Evolutionary conservation across 1,140 invertebrate species (phyloP), one percentile per base, ranked within the genome.

Genomic region (Diuraphis noxia): DNA sequence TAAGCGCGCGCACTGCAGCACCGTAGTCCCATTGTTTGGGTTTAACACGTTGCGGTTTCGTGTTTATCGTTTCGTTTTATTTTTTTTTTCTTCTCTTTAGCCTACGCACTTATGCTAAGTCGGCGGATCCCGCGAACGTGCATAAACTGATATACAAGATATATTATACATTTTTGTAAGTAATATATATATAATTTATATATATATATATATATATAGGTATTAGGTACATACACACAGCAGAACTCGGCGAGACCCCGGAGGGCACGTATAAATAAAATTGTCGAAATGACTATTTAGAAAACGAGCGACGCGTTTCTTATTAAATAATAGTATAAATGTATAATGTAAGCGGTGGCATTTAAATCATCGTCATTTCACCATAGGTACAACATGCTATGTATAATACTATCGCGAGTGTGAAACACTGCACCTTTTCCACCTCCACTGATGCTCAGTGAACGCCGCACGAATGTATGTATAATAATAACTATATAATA

Each of bases 41-140:
- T 79, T 90, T 88, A 88, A 77, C 56, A 79, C 56, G 34, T 77
- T 43, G 89, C 72, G 77, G 88, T 90, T 36, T 79, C 21, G 40
- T 46, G 46, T 89, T 89, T 89, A 89, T 43, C 30, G 36, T 52
- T 19, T 77, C 40, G 87, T 88, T 88, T 88, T 41, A 19, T 77
- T 46, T 41, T 21, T 63, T 38, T 89, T 49, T 90, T 79, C 36
- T 79, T 77, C 9, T 72, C 40, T 88, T 90, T 90, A 90, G 40
- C 89, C 89, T 82, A 91, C 89, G 89, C 89, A 38, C 34, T 82
- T 91, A 82, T 81, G 89, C 34, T 91, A 81, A 91, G 77, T 81
- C 49, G 52, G 46, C 52, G 36, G 49, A 88, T 88, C 49, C 36
- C 36, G 86, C 38, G 86, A 21, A 89, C 88, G n/a, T 72, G 56